Base-by-base conservation (phyloP, 2,888 invertebrate species). In the Drosophila prostipennis region DNA sequence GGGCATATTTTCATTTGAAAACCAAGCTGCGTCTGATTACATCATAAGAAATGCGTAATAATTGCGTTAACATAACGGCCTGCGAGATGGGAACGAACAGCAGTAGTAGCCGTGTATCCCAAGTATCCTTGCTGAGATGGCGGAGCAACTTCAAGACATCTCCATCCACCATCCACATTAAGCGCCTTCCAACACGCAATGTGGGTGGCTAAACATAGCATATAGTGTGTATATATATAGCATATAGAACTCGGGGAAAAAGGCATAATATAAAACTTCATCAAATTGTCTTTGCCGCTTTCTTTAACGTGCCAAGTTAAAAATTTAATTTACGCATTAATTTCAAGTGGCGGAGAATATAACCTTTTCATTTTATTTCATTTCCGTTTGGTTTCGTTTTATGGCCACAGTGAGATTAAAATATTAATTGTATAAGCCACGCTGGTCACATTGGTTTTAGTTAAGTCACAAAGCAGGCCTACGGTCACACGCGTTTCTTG, bases 31-130 rank as follows among this genome's bases (percentile, higher is more conserved):
- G 84, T 85, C 87, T 85, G 85, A 88, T 85, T 85, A 88, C 89
- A 88, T 85, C 89, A 87, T 88, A 83, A 85, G 85, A 89, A 85
- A 85, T 85, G 89, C 85, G 85, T 87, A 85, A 85, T 87, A 85
- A 85, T 85, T 85, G 89, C 79, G 87, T 85, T 85, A 85, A 84
- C 79, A 81, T 80, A 83, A 80, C 83, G 80, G 69, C 63, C 59
- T 59, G 46, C 63, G 45, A 51, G 49, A 19, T 34, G 53, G 54
- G 46, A 52, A 52, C 40, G 34, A 56, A 32, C 74, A 57, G 37
- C 54, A 58, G 26, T 14, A 26, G 43, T 5, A 40, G 16, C 37
- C 49, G 57, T 16, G 32, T 32, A 46, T 46, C 46, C 48, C 5
- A 5, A 29, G 29, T 26, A 26, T 26, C 26, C 19, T 16, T 16